Evolutionary conservation across 2,113 vertebrate genomes (phyloP).

Genomic region (Phoenicopterus ruber): DNA sequence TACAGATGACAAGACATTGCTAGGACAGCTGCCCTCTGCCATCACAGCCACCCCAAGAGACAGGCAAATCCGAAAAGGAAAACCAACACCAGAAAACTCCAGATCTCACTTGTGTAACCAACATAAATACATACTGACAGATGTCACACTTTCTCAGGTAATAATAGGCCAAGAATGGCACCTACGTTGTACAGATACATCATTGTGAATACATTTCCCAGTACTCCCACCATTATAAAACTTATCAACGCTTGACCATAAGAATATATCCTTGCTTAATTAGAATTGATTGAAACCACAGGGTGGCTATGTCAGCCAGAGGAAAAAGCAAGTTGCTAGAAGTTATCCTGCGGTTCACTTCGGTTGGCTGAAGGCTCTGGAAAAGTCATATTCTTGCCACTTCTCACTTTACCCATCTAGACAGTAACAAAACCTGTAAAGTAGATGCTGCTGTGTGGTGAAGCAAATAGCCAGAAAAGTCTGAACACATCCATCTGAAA

Average conservation of each 20-base stretch:
- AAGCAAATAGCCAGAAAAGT: neutral
- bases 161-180: neutral
- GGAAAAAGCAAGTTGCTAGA: neutral
- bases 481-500: neutral
- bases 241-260: neutral
- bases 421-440: neutral
- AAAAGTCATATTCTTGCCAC: neutral
- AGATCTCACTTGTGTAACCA: neutral
- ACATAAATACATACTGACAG: neutral
- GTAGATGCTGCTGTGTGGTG: neutral
- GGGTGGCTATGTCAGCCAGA: neutral
- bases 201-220: neutral
- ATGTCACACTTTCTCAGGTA: neutral
- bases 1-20: neutral
- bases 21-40: neutral
- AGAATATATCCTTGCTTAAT: neutral
- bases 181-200: neutral
- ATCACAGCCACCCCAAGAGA: neutral
- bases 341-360: neutral
- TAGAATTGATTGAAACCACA: neutral
- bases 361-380: neutral
- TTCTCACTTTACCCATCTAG: neutral
- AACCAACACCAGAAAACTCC: neutral
- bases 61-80: neutral
- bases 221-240: neutral